Percentiles rank a stretch among this genome's conserved stretches.
These are phyloP conservation scores for Scaptomyza cyrtandrae DNA, from an alignment of 2,888 invertebrate species.

Conservation along the genomic window DNA sequence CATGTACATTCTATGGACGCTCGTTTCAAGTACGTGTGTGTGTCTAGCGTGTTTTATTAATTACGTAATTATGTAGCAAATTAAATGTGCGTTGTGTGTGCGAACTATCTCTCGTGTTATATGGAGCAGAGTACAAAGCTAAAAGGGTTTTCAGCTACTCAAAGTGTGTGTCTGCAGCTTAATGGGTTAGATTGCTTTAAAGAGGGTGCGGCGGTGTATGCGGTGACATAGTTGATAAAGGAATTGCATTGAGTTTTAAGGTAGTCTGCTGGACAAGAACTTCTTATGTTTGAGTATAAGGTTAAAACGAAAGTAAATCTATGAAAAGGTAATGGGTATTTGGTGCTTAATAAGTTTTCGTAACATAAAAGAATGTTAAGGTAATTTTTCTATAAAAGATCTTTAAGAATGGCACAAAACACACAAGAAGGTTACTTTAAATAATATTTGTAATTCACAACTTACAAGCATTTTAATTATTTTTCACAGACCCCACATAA, in stretches of 20 bases:
- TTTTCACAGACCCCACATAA: neutral
- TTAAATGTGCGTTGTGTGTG: conserved; percentile 60
- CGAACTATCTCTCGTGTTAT: conserved; percentile 40
- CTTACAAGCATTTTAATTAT: neutral
- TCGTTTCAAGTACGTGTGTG: conserved; percentile 4
- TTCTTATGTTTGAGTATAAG: conserved; percentile 6
- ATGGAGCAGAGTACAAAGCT: conserved; percentile 37
- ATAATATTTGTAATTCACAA: neutral
- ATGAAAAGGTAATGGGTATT: conserved; percentile 24
- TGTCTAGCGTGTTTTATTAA: conserved; percentile 64
- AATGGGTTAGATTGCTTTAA: conserved; percentile 61
- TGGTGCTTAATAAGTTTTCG: neutral
- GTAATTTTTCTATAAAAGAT: neutral
- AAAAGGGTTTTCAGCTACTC: conserved; percentile 53
- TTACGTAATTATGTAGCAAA: conserved; percentile 73
- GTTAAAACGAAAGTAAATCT: conserved; percentile 20
- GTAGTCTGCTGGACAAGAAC: conserved; percentile 26
- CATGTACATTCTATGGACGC: conserved; percentile 13
- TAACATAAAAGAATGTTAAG: neutral
- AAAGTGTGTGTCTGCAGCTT: conserved; percentile 48
- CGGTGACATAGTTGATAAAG: conserved; percentile 35
- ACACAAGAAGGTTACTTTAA: neutral
- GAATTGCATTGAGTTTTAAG: conserved; percentile 15
- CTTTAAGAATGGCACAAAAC: conserved; percentile 1
- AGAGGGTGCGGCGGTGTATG: conserved; percentile 6